Evolutionary conservation across 2,888 invertebrate genomes (phyloP), one percentile per base, ranked within the genome.

Genomic region (Acanthosepion esculentum): DNA sequence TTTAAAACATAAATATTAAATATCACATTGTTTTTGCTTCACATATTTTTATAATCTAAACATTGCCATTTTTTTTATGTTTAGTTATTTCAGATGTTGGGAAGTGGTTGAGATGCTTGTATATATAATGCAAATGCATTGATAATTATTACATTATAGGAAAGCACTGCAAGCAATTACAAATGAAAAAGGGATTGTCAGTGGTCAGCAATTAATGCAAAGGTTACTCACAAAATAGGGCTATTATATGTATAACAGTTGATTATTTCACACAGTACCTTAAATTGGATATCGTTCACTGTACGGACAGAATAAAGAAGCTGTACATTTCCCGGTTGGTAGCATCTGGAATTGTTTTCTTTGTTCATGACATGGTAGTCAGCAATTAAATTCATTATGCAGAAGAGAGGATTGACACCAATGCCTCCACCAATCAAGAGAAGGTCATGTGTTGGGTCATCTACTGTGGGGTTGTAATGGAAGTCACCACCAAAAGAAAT

Each of bases 381-480:
- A 53, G 95, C 95, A 33, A 97, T 96, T 95, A 97, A 97, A 93
- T 96, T 96, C 48, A 97, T 94, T 94, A 98, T 98, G 53, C 97
- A 97, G 91, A 96, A 96, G 20, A 98, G 95, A 41, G 98, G 98
- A 95, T 98, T 98, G 50, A 98, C 97, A 15, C 98, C 98, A 33
- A 98, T 97, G 1, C 98, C 98, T 20, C 98, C 98, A 20, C 97
- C 98, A 59, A 98, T 95, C 41, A 98, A 96, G 48, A 98, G 95
- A 20, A 97, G 95, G 94, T 97, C 96, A 8, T 95, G 94, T 12
- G 29, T 92, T 92, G 92, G 50, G 20, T 48, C 48, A 15, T 92
- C 48, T 48, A 48, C 26, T 29, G 95, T 94, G 3, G 97, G 97
- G 93, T 97, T 96, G 95, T 97, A 97, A 95, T 95, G 97, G 95